Evolutionary conservation across 1,140 invertebrate genomes (phyloP).

Genomic region (Temnothorax curvispinosus): DNA sequence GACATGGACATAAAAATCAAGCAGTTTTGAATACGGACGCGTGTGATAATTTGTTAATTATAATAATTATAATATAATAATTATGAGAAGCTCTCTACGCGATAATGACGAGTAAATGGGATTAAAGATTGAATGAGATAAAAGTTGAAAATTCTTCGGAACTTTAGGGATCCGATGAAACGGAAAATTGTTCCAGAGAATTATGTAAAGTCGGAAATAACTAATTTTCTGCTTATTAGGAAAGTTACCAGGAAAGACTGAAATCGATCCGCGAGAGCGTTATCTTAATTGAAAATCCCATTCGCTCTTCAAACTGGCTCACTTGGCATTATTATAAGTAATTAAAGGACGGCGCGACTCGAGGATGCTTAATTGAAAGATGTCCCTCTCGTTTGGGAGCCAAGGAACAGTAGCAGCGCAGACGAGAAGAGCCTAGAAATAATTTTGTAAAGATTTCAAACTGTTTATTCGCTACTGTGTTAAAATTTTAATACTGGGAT

Average conservation of each 20-base stretch:
- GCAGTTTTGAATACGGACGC: slow-evolving; percentile 37
- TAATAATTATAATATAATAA: slow-evolving; percentile 19
- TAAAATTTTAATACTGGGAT: background rate
- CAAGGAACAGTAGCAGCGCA: background rate
- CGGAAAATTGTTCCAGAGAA: background rate
- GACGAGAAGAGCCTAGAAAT: slow-evolving; percentile 2
- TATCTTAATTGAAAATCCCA: slow-evolving; percentile 25
- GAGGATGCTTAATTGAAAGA: background rate
- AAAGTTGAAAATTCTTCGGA: slow-evolving; percentile 13
- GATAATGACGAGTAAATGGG: slow-evolving; percentile 26
- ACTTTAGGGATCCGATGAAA: background rate
- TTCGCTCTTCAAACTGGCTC: slow-evolving; percentile 17
- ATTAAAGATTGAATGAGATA: background rate
- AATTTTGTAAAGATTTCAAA: background rate
- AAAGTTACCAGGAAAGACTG: background rate
- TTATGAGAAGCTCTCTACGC: background rate
- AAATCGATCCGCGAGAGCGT: background rate
- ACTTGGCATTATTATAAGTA: slow-evolving; percentile 7
- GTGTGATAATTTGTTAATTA: slow-evolving; percentile 27
- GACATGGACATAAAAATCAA: background rate
- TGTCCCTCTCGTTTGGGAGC: background rate
- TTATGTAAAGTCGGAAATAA: background rate
- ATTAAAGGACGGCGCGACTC: slow-evolving; percentile 12
- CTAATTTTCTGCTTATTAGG: slow-evolving; percentile 11
- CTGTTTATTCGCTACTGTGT: background rate